Base-by-base conservation (phyloP, 2,888 invertebrate species). In the Trichacis sp. region DNA sequence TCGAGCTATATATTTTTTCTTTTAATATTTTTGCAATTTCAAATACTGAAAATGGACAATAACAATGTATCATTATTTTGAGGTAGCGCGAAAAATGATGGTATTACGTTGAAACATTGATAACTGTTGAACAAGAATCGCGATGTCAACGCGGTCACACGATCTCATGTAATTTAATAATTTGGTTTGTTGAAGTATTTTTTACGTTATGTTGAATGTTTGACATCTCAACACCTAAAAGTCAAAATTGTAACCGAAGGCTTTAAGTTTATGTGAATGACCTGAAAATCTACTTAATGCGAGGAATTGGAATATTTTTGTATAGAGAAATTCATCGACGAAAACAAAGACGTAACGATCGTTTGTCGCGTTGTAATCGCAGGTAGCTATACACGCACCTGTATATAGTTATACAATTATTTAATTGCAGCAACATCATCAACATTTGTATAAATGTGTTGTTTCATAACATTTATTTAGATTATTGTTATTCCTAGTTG, bases 381-480 rank as follows among this genome's bases (percentile, higher is more conserved):
- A 14, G 14, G 15, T 40, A 40, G 69, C 59, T 63, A 61, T 17
- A 56, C 36, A 57, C 30, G 33, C 57, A 58, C 49, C 58, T 58
- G 66, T 56, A 59, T 61, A 66, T 69, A 73, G 47, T 71, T 72
- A 69, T 69, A 71, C 70, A 74, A 61, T 61, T 67, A 70, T 70
- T 75, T 76, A 70, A 74, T 75, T 79, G 69, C 65, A 70, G 65
- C 66, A 66, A 68, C 70, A 69, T 74, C 64, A 71, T 73, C 72
- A 70, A 74, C 72, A 68, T 77, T 76, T 77, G 74, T 76, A 77
- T 72, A 76, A 75, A 77, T 70, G 71, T 75, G 72, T 77, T 75
- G 73, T 71, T 73, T 74, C 70, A 66, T 75, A 76, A 73, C 64
- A 72, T 76, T 76, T 77, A 76, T 75, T 74, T 76, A 76, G 69